Conservation (phyloP, 2,888 invertebrate species). For the Dinocampus coccinellae region DNA sequence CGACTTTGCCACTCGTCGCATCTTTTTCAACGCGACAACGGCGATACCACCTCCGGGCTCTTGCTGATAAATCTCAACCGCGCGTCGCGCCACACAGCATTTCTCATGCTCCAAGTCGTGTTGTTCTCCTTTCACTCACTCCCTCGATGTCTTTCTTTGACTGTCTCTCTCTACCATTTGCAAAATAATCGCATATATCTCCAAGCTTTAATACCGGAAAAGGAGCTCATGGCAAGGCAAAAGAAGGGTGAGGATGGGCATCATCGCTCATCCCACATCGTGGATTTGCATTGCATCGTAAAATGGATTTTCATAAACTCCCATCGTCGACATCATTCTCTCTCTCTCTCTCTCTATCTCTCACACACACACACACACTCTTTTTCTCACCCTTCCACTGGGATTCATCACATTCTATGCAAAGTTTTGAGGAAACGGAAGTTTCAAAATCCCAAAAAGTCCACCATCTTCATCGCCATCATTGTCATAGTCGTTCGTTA, state of each 20-base stretch:
- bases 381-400: too few species aligned
- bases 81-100: slow-evolving; percentile 7
- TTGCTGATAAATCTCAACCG: slow-evolving; percentile 36
- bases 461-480: slow-evolving; percentile 19
- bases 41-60: slow-evolving; percentile 1
- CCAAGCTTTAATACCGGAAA: slow-evolving; percentile 47
- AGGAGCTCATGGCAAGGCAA: slow-evolving; percentile 40
- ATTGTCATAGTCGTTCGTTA: not conserved
- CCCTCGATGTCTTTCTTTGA: not conserved
- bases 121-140: slow-evolving; percentile 18
- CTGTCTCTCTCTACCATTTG: slow-evolving; percentile 7
- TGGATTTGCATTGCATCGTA: slow-evolving; percentile 50
- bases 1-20: slow-evolving; percentile 14
- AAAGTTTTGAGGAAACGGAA: slow-evolving; percentile 32
- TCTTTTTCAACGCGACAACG: not conserved
- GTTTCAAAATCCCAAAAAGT: slow-evolving; percentile 23
- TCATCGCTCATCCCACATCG: slow-evolving; percentile 45
- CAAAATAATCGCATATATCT: slow-evolving; percentile 59
- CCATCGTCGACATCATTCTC: slow-evolving; percentile 29
- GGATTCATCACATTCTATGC: slow-evolving; percentile 39
- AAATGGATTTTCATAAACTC: slow-evolving; percentile 54
- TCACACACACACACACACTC: too few species aligned
- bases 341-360: too few species aligned
- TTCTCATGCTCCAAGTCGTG: slow-evolving; percentile 1
- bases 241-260: slow-evolving; percentile 15